Base-by-base conservation (phyloP, 2,113 vertebrate genomes). In the Scortum barcoo region DNA sequence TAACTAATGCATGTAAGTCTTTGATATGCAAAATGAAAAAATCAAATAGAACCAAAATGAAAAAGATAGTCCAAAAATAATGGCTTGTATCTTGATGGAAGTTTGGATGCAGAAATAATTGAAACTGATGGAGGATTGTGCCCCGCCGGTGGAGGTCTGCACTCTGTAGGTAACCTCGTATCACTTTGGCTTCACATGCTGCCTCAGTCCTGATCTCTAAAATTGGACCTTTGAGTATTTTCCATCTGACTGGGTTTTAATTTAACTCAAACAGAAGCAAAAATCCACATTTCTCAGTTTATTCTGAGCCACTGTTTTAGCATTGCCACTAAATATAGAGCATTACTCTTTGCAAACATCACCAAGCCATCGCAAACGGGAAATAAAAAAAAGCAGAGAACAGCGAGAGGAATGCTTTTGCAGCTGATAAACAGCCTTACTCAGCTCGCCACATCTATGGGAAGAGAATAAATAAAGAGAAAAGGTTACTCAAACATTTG, bases 181-280 rank as follows among this genome's bases (percentile, higher is more conserved):
- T 65, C 16, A 30, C 20, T 57, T 50, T 57, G 33, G 46, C 56
- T 72, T 76, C 79, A 30, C 20, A 68, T 9, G 4, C 53, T 30
- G n/a, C 16, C 54, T 73, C 17, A 14, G 46, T 51, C 63, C 46
- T 72, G 33, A 72, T 69, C 56, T 72, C 40, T 14, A 12, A 63
- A 74, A 72, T 28, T 60, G 62, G 26, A 8, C 54, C 28, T 53
- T 30, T 54, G 54, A 73, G 62, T 54, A 42, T 51, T 73, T 87
- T 83, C 65, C 82, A 80, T 56, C 50, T 46, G 69, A 75, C 76
- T 78, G 70, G 54, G 48, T 81, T 86, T 88, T 71, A 76, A 86
- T 88, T 62, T 62, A 13, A 73, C n/a, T 76, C 5, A 80, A 74
- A 76, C 40, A 30, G 33, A 78, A 56, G 71, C 40, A 63, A 63